Conservation (phyloP, 1,140 invertebrate species). For the Bradynema listronoti region DNA sequence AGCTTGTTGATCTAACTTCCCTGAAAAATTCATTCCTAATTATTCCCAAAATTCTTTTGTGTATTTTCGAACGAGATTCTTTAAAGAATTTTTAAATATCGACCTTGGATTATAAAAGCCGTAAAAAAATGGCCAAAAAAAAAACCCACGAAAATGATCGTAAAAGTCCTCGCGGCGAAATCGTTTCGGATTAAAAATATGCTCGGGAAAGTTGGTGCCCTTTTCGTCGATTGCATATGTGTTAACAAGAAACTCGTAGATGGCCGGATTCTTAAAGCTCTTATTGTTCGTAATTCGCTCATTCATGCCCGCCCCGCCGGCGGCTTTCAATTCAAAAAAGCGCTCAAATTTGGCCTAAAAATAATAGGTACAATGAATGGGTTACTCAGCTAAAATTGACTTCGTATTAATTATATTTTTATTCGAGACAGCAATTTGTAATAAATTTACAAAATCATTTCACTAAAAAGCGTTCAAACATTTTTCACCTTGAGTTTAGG, state of each 20-base stretch:
- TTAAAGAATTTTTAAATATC: too few species aligned
- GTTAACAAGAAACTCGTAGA: conserved; percentile 11
- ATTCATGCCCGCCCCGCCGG: conserved; percentile 5
- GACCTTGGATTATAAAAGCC: too few species aligned
- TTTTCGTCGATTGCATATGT: conserved; percentile 6
- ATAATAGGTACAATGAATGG: neutral
- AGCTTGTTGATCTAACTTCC: too few species aligned
- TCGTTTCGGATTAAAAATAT: conserved; percentile 2
- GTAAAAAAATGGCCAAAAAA: too few species aligned
- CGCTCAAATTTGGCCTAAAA: conserved; percentile 5
- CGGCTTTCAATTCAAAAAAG: conserved; percentile 10
- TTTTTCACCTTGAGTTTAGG: conserved; percentile 5
- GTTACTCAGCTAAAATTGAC: too few species aligned
- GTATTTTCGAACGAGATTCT: too few species aligned
- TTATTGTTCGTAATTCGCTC: conserved; percentile 3
- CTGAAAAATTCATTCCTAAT: too few species aligned
- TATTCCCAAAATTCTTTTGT: too few species aligned
- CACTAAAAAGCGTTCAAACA: neutral
- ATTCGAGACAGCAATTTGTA: neutral
- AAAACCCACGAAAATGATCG: conserved; percentile 1
- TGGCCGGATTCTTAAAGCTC: conserved; percentile 8
- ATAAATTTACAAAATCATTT: neutral
- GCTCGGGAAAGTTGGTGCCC: conserved; percentile 4
- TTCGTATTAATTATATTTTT: too few species aligned
- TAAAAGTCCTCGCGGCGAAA: neutral